phyloP scores from a whole-genome alignment of 2,113 vertebrate species.

The Eulemur rufifrons region DNA sequence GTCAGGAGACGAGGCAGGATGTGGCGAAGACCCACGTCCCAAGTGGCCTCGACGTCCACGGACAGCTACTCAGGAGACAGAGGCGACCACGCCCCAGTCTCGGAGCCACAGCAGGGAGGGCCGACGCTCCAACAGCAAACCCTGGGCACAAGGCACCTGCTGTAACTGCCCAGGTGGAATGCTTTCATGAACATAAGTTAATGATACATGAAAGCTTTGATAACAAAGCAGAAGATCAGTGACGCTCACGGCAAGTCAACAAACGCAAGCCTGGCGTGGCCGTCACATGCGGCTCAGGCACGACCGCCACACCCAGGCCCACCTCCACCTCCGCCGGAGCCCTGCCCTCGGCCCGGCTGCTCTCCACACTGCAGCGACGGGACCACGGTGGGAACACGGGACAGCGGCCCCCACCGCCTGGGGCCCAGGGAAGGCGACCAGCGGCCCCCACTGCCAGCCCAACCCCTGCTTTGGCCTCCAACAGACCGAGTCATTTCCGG shows the following conservation, averaged over 20 bases:
- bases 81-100: not conserved
- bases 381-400: too few species aligned
- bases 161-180: fast-evolving
- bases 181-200: not conserved
- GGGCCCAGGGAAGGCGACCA: fast-evolving
- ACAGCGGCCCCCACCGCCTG: not conserved
- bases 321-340: too few species aligned
- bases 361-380: not conserved
- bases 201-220: not conserved
- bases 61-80: not conserved
- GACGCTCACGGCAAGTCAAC: not conserved
- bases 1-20: not conserved
- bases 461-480: not conserved
- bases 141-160: not conserved
- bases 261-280: not conserved
- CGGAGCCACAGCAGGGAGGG: not conserved
- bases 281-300: too few species aligned
- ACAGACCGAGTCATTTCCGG: not conserved
- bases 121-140: not conserved
- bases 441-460: not conserved
- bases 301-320: not conserved
- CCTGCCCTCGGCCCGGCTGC: not conserved
- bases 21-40: fast-evolving
- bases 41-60: fast-evolving
- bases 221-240: not conserved